A percentile compares a stretch with the other conserved stretches of the same genome.
Conservation (phyloP, 1,140 invertebrate species). For the Neodiprion virginianus region DNA sequence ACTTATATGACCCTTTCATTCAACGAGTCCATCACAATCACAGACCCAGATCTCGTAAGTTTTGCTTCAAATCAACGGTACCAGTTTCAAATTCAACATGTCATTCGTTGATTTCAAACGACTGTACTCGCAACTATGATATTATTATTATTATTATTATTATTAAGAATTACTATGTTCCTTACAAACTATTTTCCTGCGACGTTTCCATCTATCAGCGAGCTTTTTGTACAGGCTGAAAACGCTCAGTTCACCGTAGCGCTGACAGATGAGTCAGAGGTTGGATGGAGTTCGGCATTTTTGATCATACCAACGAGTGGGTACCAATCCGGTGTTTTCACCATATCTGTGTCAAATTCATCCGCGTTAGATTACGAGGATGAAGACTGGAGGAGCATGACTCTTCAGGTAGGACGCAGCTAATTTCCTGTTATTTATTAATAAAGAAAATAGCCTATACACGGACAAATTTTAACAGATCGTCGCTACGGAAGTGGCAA, state of each 20-base stretch:
- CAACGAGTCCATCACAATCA: conserved; percentile 54
- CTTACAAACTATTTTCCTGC: neutral
- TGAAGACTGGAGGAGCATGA: conserved; percentile 50
- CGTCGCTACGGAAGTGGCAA: conserved; percentile 54
- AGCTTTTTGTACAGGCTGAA: conserved; percentile 53
- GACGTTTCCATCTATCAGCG: neutral
- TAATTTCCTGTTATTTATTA: conserved; percentile 12
- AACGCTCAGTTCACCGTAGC: conserved; percentile 63
- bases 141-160: conserved; percentile 17
- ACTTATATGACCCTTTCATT: conserved; percentile 57
- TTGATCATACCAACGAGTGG: conserved; percentile 62
- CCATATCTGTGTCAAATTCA: conserved; percentile 61
- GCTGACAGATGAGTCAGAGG: conserved; percentile 40
- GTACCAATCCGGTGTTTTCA: conserved; percentile 63
- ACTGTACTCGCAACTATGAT: neutral
- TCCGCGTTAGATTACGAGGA: conserved; percentile 64
- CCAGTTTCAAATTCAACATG: conserved; percentile 10
- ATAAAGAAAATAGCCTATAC: neutral
- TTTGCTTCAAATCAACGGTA: conserved; percentile 9
- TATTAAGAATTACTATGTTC: conserved; percentile 6
- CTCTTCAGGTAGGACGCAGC: conserved; percentile 45
- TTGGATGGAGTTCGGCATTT: conserved; percentile 54
- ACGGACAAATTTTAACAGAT: conserved; percentile 47
- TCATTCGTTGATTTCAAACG: neutral
- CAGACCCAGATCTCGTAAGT: conserved; percentile 65